Evolutionary conservation across 2,888 invertebrate species (phyloP), one percentile per base, ranked within the genome.

Genomic region (Epiperipatus broadwayi): DNA sequence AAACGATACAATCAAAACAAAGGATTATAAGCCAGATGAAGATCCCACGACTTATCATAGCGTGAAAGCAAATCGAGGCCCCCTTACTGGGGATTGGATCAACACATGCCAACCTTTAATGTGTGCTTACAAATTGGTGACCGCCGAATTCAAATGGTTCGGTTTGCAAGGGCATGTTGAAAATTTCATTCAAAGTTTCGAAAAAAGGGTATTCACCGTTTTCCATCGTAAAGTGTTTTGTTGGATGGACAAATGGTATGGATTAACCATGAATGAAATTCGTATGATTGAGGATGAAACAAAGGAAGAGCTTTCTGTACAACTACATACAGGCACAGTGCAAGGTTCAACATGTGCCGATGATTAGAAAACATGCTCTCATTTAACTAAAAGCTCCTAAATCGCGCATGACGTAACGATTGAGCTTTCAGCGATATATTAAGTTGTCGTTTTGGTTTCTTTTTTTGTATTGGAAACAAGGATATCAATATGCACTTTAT

Each of bases 151-250:
- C 67, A 93, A 91, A 67, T 95, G 95, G 93, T 93, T 87, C 55
- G 95, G 93, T 40, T 68, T 97, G 43, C 75, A 81, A 68, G 74
- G 69, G 48, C 71, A 79, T 63, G 79, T 95, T 60, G 95, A 95
- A 68, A 78, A 70, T 59, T 85, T 85, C 59, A 87, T 91, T 57
- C 80, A 83, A 56, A 84, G 79, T 63, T 64, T 80, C 47, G 89
- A 93, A 60, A 72, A 80, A 60, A 75, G 93, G 57, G 70, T 97
- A 49, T 95, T 97, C 63, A 84, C 84, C 50, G 91, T 84, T 64
- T 97, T 97, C 69, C 95, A 97, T 69, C 80, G 89, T 55, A 91
- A 97, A 75, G 84, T 97, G 46, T 93, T 93, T 66, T 97, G 95
- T 70, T 91, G 89, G 75, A 84, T 84, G 64, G 97, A 97, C 67